Evolutionary conservation across 1,140 invertebrate genomes (phyloP).

Genomic region (Drosophila bocki): DNA sequence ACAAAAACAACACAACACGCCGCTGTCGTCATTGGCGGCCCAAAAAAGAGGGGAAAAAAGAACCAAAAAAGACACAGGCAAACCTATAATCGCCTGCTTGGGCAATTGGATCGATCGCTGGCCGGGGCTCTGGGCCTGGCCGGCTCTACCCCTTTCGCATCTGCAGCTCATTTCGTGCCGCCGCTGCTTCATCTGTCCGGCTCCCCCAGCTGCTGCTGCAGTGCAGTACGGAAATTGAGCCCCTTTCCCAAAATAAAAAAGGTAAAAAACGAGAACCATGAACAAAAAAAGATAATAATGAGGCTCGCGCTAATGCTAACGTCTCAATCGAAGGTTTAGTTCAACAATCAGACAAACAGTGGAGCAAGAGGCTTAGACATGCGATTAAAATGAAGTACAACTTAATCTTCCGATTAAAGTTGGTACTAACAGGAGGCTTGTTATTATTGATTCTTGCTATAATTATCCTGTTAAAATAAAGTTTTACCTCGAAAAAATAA

Average conservation of each 20-base stretch:
- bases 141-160: constrained; percentile 14
- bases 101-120: constrained; percentile 62
- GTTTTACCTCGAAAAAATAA: too few species aligned
- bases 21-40: constrained; percentile 50
- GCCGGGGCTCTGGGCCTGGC: constrained; percentile 42
- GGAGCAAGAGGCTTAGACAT: background rate
- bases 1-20: constrained; percentile 69
- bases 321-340: constrained; percentile 72
- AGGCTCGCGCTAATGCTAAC: constrained; percentile 68
- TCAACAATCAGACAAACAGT: constrained; percentile 67
- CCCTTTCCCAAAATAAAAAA: constrained; percentile 27
- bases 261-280: constrained; percentile 25
- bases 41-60: background rate
- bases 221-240: constrained; percentile 68
- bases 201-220: constrained; percentile 20
- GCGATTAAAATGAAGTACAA: background rate
- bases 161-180: constrained; percentile 20
- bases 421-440: background rate
- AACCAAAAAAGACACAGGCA: constrained; percentile 18
- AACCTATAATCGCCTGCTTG: constrained; percentile 74
- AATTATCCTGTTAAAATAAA: background rate
- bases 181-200: constrained; percentile 8
- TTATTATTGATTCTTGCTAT: too few species aligned
- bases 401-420: background rate
- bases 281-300: constrained; percentile 66